phyloP scores from a whole-genome alignment of 2,888 invertebrate species.

The Ophioninae sp. region DNA sequence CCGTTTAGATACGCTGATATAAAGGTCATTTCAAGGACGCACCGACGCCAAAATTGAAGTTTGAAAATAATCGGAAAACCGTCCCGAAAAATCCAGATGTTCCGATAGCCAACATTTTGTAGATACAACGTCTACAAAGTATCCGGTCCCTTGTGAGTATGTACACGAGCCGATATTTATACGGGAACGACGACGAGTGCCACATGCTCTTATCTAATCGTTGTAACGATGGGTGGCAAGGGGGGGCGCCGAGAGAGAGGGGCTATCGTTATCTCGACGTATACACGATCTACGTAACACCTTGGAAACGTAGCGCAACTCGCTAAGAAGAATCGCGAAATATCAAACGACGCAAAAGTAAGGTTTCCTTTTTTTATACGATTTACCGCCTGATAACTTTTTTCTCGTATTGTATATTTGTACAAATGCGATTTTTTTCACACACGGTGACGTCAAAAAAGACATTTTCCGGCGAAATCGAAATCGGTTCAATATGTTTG shows the following conservation, averaged over 20 bases:
- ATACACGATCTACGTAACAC: conserved; percentile 60
- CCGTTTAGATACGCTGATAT: not conserved
- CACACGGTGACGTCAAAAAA: not conserved
- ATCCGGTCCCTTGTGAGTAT: not conserved
- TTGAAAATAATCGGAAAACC: not conserved
- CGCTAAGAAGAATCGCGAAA: conserved; percentile 38
- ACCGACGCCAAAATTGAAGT: not conserved
- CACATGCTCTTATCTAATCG: conserved; percentile 64
- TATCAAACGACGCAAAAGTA: conserved; percentile 31
- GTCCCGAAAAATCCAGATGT: not conserved
- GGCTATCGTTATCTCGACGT: conserved; percentile 54
- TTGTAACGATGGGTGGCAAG: conserved; percentile 50
- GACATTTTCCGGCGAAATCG: not conserved
- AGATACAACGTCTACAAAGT: not conserved
- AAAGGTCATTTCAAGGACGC: not conserved
- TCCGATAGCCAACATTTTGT: not conserved
- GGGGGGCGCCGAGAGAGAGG: conserved; percentile 17
- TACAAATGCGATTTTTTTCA: not conserved
- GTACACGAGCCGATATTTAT: not conserved
- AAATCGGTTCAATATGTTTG: no score
- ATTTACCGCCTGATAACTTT: not conserved
- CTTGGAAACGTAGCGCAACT: conserved; percentile 45
- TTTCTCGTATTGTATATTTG: not conserved
- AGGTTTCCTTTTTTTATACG: not conserved
- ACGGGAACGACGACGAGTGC: conserved; percentile 12